Percentiles rank a stretch among this genome's conserved stretches.
These are phyloP conservation scores for Zosterops lateralis DNA, from an alignment of 2,113 vertebrate genomes.

Conservation along the genomic window DNA sequence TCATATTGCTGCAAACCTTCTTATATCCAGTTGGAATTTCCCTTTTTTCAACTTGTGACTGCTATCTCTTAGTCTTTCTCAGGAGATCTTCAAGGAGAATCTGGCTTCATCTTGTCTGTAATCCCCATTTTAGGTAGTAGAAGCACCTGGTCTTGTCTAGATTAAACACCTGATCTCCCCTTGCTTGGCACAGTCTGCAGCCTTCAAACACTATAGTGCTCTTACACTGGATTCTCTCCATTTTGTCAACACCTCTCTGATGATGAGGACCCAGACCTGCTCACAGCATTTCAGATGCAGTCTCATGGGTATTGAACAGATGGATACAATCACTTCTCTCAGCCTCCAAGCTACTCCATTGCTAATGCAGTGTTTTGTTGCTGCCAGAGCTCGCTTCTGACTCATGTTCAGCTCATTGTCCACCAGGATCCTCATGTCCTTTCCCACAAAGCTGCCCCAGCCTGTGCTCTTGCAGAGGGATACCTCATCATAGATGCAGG, in stretches of 20 bases:
- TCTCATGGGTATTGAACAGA: not conserved
- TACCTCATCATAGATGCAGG: not conserved
- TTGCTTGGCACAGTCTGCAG: not conserved
- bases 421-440: not conserved
- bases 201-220: not conserved
- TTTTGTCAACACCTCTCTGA: not conserved
- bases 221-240: not conserved
- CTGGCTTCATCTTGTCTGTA: not conserved
- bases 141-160: not conserved
- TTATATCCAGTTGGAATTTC: not conserved
- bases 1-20: not conserved
- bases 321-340: not conserved
- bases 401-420: not conserved
- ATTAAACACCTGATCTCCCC: not conserved
- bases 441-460: not conserved
- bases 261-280: not conserved
- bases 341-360: not conserved
- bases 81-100: not conserved
- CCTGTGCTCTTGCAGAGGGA: not conserved
- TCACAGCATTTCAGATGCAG: not conserved
- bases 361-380: not conserved
- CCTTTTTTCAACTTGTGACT: not conserved
- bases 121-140: not conserved
- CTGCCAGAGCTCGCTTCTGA: not conserved
- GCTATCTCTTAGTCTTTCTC: not conserved